Base-by-base conservation (phyloP, 2,797 vertebrate genomes). In the Acridotheres tristis region DNA sequence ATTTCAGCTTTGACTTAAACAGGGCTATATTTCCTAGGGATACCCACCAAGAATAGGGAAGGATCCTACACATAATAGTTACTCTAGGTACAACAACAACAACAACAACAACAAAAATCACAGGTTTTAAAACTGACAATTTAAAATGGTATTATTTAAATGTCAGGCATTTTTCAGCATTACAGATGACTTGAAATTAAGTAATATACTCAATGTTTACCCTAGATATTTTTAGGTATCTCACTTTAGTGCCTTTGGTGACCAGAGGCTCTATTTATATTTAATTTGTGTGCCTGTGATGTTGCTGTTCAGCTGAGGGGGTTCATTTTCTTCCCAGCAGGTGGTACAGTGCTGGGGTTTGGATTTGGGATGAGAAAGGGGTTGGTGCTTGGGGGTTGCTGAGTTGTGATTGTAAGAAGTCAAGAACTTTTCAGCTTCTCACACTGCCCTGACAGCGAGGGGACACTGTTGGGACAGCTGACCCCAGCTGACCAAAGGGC, bases 381-480 rank as follows among this genome's bases (percentile, higher is more conserved):
- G n/a, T 21, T 76, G 78, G 5, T 43, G 20, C 38, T 62, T 7
- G 50, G 27, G 7, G 21, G 43, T 21, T 62, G 36, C 27, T 45
- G 36, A 29, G 55, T 10, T 32, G 16, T 17, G 7, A 32, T 57
- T n/a, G 11, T 32, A 18, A 2, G 0, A 69, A 63, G 1, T 30
- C 36, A 57, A 38, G 43, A 26, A 51, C 14, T 30, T 45, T 26
- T 25, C 50, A 38, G 8, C 36, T 63, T 17, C 50, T 76, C 16
- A 1, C 0, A 0, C 20, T 76, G 65, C 23, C 8, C 34, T 29
- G 43, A 8, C 78, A 83, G 32, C 0, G 1, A 69, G 32, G 32
- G 34, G 48, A 55, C 78, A n/a, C 4, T 27, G 13, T 0, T 20
- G 54, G 36, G 50, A 57, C 69, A 50, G 2, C 10, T 54, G 77